These are phyloP conservation scores for Microchirus variegatus DNA, from an alignment of 2,797 vertebrate genomes.

Conservation along the genomic window DNA sequence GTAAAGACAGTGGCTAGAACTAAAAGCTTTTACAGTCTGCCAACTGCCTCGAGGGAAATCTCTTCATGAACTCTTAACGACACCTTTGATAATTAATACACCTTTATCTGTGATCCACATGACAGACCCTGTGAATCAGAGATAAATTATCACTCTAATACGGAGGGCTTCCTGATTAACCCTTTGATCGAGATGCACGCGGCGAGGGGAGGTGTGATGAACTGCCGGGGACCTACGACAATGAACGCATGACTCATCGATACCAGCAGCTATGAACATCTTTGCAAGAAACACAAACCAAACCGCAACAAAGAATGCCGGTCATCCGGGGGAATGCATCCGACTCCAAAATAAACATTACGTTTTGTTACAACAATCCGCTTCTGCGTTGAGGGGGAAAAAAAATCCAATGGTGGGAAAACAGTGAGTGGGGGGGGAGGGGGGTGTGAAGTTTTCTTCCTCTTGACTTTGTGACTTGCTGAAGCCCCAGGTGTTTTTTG, in stretches of 20 bases:
- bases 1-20: not conserved
- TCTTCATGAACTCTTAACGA: constrained; percentile 52
- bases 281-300: constrained; percentile 58
- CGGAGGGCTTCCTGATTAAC: constrained; percentile 46
- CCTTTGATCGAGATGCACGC: constrained; percentile 38
- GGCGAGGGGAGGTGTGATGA: constrained; percentile 31
- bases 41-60: constrained; percentile 56
- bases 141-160: constrained; percentile 63
- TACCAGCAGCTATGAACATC: constrained; percentile 64
- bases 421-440: constrained; percentile 15
- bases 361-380: constrained; percentile 56
- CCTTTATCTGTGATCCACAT: constrained; percentile 18
- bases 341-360: constrained; percentile 73
- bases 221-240: constrained; percentile 55
- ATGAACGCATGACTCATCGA: constrained; percentile 66
- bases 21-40: constrained; percentile 53
- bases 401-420: constrained; percentile 40
- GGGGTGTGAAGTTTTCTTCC: constrained; percentile 55
- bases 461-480: constrained; percentile 64
- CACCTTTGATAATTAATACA: constrained; percentile 57
- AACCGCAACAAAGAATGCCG: constrained; percentile 74
- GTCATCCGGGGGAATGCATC: constrained; percentile 56
- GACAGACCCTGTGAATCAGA: constrained; percentile 47
- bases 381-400: constrained; percentile 21
- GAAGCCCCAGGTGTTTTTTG: constrained; percentile 51